These are phyloP conservation scores for Drosophila yakuba DNA, from an alignment of 1,140 invertebrate species.

Conservation along the genomic window DNA sequence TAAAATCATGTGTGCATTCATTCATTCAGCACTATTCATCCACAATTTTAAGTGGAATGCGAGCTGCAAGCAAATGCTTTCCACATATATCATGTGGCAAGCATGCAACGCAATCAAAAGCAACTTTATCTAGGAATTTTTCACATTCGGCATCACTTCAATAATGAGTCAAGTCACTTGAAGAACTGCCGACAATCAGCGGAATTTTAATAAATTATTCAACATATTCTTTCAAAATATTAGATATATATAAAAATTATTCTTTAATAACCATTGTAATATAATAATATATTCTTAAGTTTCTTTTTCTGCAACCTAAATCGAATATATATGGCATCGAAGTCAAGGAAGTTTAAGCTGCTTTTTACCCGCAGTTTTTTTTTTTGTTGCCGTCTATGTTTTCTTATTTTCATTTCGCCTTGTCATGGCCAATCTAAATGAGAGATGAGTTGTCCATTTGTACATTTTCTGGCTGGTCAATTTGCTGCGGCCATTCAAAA, in stretches of 20 bases:
- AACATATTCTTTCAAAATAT: background rate
- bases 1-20: slow-evolving; percentile 33
- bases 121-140: slow-evolving; percentile 4
- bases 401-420: slow-evolving; percentile 42
- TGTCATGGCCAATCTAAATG: slow-evolving; percentile 66
- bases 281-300: no score
- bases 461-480: slow-evolving; percentile 31
- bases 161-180: slow-evolving; percentile 1
- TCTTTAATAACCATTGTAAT: background rate
- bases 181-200: background rate
- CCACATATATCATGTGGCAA: slow-evolving; percentile 10
- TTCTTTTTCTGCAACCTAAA: background rate
- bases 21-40: slow-evolving; percentile 25
- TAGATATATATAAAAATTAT: no score
- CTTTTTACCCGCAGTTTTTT: slow-evolving; percentile 56
- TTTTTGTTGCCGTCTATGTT: slow-evolving; percentile 18
- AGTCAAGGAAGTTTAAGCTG: slow-evolving; percentile 79
- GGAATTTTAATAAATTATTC: no score
- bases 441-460: slow-evolving; percentile 62
- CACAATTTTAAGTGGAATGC: slow-evolving; percentile 31
- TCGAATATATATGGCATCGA: slow-evolving; percentile 27
- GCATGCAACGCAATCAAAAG: slow-evolving; percentile 2
- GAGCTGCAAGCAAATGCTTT: slow-evolving; percentile 3
- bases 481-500: slow-evolving; percentile 42
- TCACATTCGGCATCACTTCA: background rate